phyloP scores from a whole-genome alignment of 1,140 invertebrate species.

The Chrysomallon squamiferum region DNA sequence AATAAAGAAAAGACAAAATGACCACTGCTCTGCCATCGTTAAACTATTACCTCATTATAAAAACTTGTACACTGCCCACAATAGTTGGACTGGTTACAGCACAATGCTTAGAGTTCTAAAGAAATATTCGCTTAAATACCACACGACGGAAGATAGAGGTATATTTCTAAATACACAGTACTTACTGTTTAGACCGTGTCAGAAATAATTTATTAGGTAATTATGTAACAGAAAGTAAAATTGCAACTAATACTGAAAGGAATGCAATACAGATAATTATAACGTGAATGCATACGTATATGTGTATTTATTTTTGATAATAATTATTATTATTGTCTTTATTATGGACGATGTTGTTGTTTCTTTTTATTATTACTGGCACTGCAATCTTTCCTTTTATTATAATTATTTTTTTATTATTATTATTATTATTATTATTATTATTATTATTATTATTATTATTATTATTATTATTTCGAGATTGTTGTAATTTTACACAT shows the following conservation, averaged over 20 bases:
- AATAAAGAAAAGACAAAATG: background rate
- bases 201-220: background rate
- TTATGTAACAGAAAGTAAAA: background rate
- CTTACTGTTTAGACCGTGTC: background rate
- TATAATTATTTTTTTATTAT: too few species aligned
- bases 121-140: background rate
- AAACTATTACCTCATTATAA: background rate
- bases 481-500: too few species aligned
- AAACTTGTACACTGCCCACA: background rate
- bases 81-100: background rate
- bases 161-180: background rate
- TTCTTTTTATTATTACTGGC: too few species aligned
- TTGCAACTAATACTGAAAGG: too few species aligned
- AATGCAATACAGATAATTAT: background rate
- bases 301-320: background rate
- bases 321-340: too few species aligned
- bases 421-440: too few species aligned
- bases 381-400: too few species aligned
- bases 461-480: too few species aligned
- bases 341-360: too few species aligned
- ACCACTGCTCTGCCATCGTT: conserved; percentile 8
- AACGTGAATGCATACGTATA: background rate
- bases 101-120: conserved; percentile 8
- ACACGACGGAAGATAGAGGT: background rate
- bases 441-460: too few species aligned